Evolutionary conservation across 2,888 invertebrate species (phyloP).

Genomic region (Fissipunctia ypsillon): DNA sequence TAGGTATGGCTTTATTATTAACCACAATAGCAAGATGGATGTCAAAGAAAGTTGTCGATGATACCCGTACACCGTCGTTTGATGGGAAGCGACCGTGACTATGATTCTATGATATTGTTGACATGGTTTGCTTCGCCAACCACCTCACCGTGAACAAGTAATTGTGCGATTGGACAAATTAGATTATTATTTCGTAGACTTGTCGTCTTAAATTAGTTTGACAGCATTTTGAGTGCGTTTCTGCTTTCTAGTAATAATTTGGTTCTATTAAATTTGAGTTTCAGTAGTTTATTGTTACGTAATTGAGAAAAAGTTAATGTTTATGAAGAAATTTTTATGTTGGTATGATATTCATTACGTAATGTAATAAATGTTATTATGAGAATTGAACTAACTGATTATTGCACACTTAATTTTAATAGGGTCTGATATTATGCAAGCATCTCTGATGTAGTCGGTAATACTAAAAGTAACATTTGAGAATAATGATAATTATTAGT

Average conservation of each 20-base stretch:
- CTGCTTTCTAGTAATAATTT: slow-evolving; percentile 55
- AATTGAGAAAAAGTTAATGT: slow-evolving; percentile 36
- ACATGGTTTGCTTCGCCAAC: slow-evolving; percentile 58
- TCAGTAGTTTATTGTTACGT: slow-evolving; percentile 26
- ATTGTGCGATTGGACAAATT: slow-evolving; percentile 51
- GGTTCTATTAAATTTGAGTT: slow-evolving; percentile 32
- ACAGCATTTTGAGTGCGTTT: slow-evolving; percentile 21
- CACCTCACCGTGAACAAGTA: slow-evolving; percentile 54
- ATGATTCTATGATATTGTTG: slow-evolving; percentile 35
- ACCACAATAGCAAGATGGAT: slow-evolving; percentile 34
- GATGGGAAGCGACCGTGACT: slow-evolving; percentile 56
- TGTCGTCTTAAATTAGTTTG: slow-evolving; percentile 45
- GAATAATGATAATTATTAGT: not conserved
- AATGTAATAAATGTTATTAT: slow-evolving; percentile 19
- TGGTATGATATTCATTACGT: slow-evolving; percentile 20
- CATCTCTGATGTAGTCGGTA: not conserved
- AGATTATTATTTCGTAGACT: slow-evolving; percentile 49
- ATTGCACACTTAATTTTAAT: slow-evolving; percentile 21
- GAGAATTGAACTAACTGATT: slow-evolving; percentile 9
- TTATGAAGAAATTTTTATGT: slow-evolving; percentile 10
- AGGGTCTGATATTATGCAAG: not conserved
- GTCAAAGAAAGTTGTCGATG: slow-evolving; percentile 62
- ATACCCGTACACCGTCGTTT: slow-evolving; percentile 12
- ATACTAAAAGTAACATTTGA: not conserved
- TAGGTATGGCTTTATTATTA: slow-evolving; percentile 17